Conservation (phyloP, 2,888 invertebrate species). For the Euzophera pinguis region DNA sequence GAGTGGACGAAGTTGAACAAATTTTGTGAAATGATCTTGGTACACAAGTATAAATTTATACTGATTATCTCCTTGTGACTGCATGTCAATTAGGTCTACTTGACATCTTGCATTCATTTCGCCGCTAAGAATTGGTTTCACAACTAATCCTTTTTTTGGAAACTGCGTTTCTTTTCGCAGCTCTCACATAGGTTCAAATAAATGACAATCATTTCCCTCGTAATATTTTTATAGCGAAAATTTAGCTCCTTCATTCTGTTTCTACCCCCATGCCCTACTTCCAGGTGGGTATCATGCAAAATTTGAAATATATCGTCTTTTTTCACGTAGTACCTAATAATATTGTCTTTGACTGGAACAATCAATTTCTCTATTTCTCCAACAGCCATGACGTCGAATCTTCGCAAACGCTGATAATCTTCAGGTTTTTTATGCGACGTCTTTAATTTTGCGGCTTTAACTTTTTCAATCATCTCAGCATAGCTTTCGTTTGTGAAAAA, state of each 20-base stretch:
- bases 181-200: constrained; percentile 22
- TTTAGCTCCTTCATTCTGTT: constrained; percentile 21
- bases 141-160: background rate
- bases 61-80: constrained; percentile 30
- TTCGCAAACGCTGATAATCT: constrained; percentile 22
- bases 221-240: constrained; percentile 23
- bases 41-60: constrained; percentile 43
- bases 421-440: constrained; percentile 19
- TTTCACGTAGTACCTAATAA: background rate
- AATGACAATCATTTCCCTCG: constrained; percentile 20
- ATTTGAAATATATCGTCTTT: background rate
- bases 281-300: constrained; percentile 2
- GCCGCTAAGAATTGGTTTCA: background rate
- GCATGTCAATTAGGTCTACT: constrained; percentile 41
- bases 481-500: constrained; percentile 17
- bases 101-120: constrained; percentile 34
- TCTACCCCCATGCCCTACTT: constrained; percentile 20
- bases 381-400: constrained; percentile 21
- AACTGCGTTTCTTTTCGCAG: constrained; percentile 19
- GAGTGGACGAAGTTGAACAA: constrained; percentile 41
- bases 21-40: constrained; percentile 52
- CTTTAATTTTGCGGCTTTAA: constrained; percentile 16
- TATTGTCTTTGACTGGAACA: constrained; percentile 17
- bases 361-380: constrained; percentile 22
- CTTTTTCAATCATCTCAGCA: constrained; percentile 18